Base-by-base conservation (phyloP, 2,113 vertebrate genomes). In the Otolemur garnettii region DNA sequence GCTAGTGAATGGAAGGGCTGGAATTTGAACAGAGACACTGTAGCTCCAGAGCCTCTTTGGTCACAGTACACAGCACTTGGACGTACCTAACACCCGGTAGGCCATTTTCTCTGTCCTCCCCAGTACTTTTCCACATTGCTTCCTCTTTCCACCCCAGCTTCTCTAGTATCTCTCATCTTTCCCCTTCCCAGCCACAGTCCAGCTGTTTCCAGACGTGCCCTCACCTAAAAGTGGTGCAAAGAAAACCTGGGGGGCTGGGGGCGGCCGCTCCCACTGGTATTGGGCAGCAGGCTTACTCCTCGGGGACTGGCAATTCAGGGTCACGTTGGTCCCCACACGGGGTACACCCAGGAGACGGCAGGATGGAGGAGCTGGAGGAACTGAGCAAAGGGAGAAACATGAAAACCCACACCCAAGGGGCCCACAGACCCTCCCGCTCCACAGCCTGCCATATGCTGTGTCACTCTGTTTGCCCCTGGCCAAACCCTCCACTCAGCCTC, bases 301-400 rank as follows among this genome's bases (percentile, higher is more conserved):
- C 24, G 91, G 91, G n/a, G 99, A 99, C 87, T 97, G 95, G 92
- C 99, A 99, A 98, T 97, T 99, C 98, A 99, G 64, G 21, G 99
- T 99, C 66, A 99, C 98, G 1, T 99, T 99, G 87, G 98, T 98
- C 5, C 98, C 99, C 94, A 99, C 95, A 98, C 98, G 97, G 98
- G 99, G 98, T 50, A 33, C 96, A 2, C 99, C 99, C 0, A 97
- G 97, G 87, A 99, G 97, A 0, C 35, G 97, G 96, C 99, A 99
- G 45, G 98, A 96, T 2, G 99, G 99, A 7, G 98, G 24, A 0
- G 99, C 98, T 1, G 99, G 99, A 0, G 99, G 99, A 95, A 99
- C 99, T 99, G 98, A 9, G 75, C 0, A 0, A 50, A 30, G n/a
- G n/a, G 33, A 82, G 24, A 72, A 24, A 57, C 35, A 35, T 93